These are phyloP conservation scores for Stomorhina lunata DNA, from an alignment of 2,888 invertebrate genomes.

Conservation along the genomic window DNA sequence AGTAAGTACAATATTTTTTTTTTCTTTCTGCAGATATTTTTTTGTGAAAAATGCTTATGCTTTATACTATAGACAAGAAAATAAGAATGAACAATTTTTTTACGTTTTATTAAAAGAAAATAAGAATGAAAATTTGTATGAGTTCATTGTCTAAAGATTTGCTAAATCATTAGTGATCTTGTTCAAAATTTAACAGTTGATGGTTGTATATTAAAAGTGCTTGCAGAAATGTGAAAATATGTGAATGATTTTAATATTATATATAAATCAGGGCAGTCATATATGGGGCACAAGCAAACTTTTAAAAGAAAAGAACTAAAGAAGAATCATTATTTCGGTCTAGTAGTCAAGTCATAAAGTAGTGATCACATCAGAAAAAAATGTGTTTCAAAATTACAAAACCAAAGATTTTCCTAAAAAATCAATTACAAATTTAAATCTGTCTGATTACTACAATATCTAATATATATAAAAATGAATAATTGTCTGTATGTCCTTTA, in stretches of 20 bases:
- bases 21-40: neutral
- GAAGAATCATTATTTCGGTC: no score
- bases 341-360: no score
- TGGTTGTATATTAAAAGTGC: neutral
- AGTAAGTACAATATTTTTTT: slow-evolving; percentile 82
- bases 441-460: no score
- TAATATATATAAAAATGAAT: no score
- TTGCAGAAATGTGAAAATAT: neutral
- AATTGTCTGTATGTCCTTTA: no score
- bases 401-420: no score
- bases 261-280: neutral
- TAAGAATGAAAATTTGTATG: no score
- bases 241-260: neutral
- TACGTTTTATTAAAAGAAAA: no score
- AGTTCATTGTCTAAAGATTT: neutral
- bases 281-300: neutral
- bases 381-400: no score
- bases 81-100: neutral
- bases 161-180: neutral
- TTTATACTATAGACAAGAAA: neutral
- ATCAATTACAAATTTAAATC: no score
- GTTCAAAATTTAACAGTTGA: neutral
- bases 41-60: neutral
- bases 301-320: no score
- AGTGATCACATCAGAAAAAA: no score